Percentiles rank a stretch among this genome's conserved stretches.
Evolutionary conservation across 2,888 invertebrate species (phyloP).

Genomic region (Amphipyra tragopoginis): DNA sequence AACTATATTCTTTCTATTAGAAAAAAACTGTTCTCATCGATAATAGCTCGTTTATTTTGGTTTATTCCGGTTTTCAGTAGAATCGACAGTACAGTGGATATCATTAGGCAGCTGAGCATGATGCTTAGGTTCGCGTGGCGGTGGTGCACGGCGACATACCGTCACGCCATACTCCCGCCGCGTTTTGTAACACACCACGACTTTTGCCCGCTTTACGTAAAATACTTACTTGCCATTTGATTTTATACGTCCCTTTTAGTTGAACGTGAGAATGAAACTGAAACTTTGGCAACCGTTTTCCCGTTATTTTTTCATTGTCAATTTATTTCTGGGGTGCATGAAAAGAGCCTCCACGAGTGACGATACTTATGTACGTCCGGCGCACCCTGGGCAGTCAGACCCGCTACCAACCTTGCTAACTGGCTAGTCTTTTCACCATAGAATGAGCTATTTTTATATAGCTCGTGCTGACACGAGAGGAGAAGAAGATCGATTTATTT

Average conservation of each 20-base stretch:
- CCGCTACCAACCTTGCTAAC: too few species aligned
- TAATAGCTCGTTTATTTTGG: background rate
- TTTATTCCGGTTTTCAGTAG: conserved; percentile 8
- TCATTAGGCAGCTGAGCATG: conserved; percentile 35
- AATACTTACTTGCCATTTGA: conserved; percentile 28
- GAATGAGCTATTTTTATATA: too few species aligned
- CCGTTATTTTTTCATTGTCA: background rate
- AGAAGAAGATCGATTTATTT: too few species aligned
- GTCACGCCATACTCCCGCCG: conserved; percentile 59
- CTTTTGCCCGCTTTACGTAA: conserved; percentile 43
- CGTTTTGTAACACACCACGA: conserved; percentile 55
- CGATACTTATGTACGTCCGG: too few species aligned
- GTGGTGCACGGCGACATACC: conserved; percentile 57
- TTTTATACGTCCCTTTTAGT: conserved; percentile 12
- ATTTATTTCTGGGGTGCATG: too few species aligned
- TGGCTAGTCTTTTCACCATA: too few species aligned
- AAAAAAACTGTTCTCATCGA: background rate
- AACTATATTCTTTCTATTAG: too few species aligned
- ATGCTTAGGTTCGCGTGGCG: conserved; percentile 28
- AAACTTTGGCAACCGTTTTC: conserved; percentile 2
- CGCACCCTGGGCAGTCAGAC: too few species aligned
- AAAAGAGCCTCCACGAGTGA: too few species aligned
- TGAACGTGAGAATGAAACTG: conserved; percentile 27
- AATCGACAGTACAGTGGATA: conserved; percentile 23
- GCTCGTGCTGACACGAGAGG: too few species aligned